Conservation (phyloP, 2,797 vertebrate genomes). For the Neosalanx taihuensis region DNA sequence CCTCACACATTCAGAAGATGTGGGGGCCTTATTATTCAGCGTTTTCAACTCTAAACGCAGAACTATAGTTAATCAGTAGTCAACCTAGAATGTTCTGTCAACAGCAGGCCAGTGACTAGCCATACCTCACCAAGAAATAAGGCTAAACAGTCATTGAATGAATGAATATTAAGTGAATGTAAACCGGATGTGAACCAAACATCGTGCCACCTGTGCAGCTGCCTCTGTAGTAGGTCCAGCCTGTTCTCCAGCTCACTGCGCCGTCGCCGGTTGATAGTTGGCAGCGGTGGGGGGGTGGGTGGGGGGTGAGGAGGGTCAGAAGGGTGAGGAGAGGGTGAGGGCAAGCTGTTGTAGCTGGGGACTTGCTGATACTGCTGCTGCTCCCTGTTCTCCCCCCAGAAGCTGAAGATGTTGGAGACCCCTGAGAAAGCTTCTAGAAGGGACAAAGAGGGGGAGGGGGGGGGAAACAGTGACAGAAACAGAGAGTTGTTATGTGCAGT, state of each 20-base stretch:
- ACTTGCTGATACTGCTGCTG: conserved; percentile 76
- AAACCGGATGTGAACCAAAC: background rate
- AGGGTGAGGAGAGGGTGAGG: conserved; percentile 56
- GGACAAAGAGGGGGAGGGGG: background rate
- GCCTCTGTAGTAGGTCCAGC: conserved; percentile 79
- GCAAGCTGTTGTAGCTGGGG: conserved; percentile 65
- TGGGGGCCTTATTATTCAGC: no score
- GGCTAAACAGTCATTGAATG: no score
- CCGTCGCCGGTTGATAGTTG: conserved; percentile 52
- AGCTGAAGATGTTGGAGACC: conserved; percentile 83
- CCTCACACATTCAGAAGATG: background rate
- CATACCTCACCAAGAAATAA: no score
- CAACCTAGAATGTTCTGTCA: background rate
- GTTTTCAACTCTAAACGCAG: background rate
- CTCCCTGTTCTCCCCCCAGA: conserved; percentile 75
- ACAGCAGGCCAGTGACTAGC: background rate
- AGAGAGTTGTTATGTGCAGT: no score
- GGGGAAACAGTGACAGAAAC: background rate
- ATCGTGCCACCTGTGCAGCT: conserved; percentile 78
- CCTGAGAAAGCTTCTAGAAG: conserved; percentile 74
- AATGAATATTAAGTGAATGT: background rate
- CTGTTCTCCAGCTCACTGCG: conserved; percentile 72
- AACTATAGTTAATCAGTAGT: background rate
- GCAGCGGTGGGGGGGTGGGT: conserved; percentile 50
- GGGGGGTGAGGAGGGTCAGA: conserved; percentile 57